Conservation (phyloP, 2,797 vertebrate genomes). For the Cossypha niveicapilla region DNA sequence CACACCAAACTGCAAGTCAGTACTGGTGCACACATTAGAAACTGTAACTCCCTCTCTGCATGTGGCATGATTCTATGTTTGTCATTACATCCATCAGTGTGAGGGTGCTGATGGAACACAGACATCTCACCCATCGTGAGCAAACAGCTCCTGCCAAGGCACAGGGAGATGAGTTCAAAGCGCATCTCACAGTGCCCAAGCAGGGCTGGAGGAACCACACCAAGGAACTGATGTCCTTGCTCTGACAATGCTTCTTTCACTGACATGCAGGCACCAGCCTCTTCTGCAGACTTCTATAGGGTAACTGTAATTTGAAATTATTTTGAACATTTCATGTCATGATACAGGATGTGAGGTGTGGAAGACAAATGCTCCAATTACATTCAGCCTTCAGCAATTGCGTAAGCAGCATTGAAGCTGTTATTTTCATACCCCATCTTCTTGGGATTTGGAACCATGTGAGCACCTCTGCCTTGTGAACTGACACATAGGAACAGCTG, state of each 20-base stretch:
- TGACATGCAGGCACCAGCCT: fast-evolving
- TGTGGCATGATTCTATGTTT: background rate
- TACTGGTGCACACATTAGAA: too few relatives aligned
- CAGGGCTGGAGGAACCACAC: fast-evolving
- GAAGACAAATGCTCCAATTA: fast-evolving
- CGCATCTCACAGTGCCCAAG: fast-evolving
- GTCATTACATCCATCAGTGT: fast-evolving
- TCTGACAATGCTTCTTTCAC: background rate
- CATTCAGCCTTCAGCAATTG: fast-evolving
- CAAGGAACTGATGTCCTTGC: fast-evolving
- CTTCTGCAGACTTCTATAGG: fast-evolving
- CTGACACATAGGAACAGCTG: fast-evolving
- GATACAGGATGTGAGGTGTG: fast-evolving
- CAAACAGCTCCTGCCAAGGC: background rate
- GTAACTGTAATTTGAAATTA: fast-evolving
- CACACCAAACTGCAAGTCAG: background rate
- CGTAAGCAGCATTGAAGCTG: fast-evolving
- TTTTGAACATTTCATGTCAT: fast-evolving
- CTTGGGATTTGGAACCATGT: fast-evolving
- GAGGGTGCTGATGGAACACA: fast-evolving
- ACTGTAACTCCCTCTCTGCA: background rate
- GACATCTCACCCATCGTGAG: fast-evolving
- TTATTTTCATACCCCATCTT: fast-evolving
- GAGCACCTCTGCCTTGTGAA: fast-evolving
- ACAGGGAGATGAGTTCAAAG: background rate